Conservation (phyloP, 2,113 vertebrate genomes). For the Myodes glareolus region DNA sequence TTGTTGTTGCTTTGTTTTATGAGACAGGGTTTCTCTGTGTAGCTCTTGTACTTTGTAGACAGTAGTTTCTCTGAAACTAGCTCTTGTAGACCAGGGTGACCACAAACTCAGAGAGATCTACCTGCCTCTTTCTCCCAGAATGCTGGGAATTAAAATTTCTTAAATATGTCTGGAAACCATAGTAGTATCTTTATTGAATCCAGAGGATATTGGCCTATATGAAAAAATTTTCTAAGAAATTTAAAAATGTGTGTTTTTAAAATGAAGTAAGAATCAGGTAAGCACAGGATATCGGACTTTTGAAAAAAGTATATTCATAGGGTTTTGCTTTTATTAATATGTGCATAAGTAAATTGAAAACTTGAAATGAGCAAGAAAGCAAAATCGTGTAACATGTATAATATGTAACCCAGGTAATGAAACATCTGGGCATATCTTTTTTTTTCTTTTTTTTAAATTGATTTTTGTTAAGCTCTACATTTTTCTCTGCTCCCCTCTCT, state of each 20-base stretch:
- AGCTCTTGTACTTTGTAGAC: too few relatives aligned
- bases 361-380: constrained; percentile 42
- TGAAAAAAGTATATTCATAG: constrained; percentile 2
- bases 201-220: constrained; percentile 23
- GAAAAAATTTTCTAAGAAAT: constrained; percentile 36
- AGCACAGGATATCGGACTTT: constrained; percentile 54
- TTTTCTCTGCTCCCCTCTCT: too few relatives aligned
- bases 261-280: not conserved
- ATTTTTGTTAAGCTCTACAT: too few relatives aligned
- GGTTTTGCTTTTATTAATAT: constrained; percentile 52
- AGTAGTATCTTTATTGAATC: constrained; percentile 40
- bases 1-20: too few relatives aligned
- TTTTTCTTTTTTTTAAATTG: too few relatives aligned
- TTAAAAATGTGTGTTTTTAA: constrained; percentile 42
- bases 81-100: too few relatives aligned
- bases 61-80: too few relatives aligned
- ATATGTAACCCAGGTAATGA: not conserved
- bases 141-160: not conserved
- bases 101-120: too few relatives aligned
- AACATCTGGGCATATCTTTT: not conserved
- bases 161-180: not conserved
- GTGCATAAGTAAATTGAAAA: not conserved
- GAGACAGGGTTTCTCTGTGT: too few relatives aligned
- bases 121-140: too few relatives aligned
- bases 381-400: not conserved